Evolutionary conservation across 1,140 invertebrate species (phyloP), one percentile per base, ranked within the genome.

Genomic region (Atta colombica): DNA sequence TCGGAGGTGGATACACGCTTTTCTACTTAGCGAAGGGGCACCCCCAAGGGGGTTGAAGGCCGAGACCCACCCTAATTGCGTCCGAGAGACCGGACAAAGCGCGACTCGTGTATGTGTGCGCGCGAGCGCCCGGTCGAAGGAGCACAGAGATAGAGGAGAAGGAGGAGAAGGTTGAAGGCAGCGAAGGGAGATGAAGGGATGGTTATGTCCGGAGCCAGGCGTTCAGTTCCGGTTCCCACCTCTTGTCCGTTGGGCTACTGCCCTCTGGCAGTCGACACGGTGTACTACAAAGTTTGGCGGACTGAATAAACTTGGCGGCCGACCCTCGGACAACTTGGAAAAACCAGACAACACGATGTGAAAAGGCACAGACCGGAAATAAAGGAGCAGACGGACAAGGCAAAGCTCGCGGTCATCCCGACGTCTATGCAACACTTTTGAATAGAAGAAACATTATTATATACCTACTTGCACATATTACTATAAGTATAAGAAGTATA

Each of bases 231-330:
- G 93, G 92, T 92, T 92, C 91, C 92, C 93, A 91, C 92, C 93
- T 94, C 94, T 93, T 92, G 91, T 94, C 91, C 92, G 86, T 90
- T 88, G 90, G 92, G 92, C 91, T 92, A 88, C 92, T 95, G 94
- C 94, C 95, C 95, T 95, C 94, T 94, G 93, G 95, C 94, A 93
- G 78, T 94, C 93, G 94, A 95, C 95, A 95, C 91, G 93, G 89
- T 95, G 95, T 95, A 95, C 94, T 95, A 95, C 95, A 94, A 95
- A 95, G 94, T 95, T 95, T 95, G 94, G 89, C 91, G 93, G 93
- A 94, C 94, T 95, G 95, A 95, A 95, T 95, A 95, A 95, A 95
- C 94, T 95, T 94, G 92, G 92, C 91, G 92, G 93, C 92, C 91
- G 88, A 92, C 90, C 93, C 93, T 94, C 91, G 87, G 65, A 92